phyloP scores from a whole-genome alignment of 1,140 invertebrate genomes.

The Drosophila pandora region DNA sequence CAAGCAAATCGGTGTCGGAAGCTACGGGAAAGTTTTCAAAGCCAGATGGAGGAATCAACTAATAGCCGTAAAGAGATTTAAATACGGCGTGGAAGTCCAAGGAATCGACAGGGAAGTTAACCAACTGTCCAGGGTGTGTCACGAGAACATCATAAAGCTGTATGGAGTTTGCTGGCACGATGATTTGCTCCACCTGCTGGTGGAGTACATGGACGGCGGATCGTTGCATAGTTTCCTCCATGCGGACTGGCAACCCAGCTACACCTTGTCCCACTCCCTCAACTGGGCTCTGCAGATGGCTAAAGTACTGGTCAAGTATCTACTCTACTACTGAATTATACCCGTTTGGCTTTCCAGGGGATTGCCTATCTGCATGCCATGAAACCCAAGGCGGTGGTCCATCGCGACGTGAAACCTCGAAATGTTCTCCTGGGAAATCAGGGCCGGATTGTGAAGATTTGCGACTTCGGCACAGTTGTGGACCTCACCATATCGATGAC shows the following conservation, averaged over 20 bases:
- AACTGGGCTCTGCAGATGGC: constrained; percentile 97
- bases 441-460: constrained; percentile 95
- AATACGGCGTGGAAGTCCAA: constrained; percentile 87
- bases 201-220: constrained; percentile 98
- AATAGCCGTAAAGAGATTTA: constrained; percentile 91
- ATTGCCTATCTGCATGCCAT: constrained; percentile 97
- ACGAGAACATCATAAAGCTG: constrained; percentile 96
- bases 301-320: constrained; percentile 83
- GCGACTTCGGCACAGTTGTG: constrained; percentile 97
- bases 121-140: constrained; percentile 93
- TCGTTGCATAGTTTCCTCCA: constrained; percentile 97
- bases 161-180: constrained; percentile 92
- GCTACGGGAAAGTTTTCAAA: constrained; percentile 96
- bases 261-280: constrained; percentile 95
- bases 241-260: constrained; percentile 89
- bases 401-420: constrained; percentile 97
- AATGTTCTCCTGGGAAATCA: constrained; percentile 94
- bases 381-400: constrained; percentile 96
- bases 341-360: constrained; percentile 85
- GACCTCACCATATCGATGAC: constrained; percentile 97
- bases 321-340: background rate
- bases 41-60: constrained; percentile 84
- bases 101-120: constrained; percentile 91
- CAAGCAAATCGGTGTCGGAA: constrained; percentile 94
- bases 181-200: constrained; percentile 92